These are phyloP conservation scores for Pseudococcus jackbeardsleyi DNA, from an alignment of 2,888 invertebrate species.

Conservation along the genomic window DNA sequence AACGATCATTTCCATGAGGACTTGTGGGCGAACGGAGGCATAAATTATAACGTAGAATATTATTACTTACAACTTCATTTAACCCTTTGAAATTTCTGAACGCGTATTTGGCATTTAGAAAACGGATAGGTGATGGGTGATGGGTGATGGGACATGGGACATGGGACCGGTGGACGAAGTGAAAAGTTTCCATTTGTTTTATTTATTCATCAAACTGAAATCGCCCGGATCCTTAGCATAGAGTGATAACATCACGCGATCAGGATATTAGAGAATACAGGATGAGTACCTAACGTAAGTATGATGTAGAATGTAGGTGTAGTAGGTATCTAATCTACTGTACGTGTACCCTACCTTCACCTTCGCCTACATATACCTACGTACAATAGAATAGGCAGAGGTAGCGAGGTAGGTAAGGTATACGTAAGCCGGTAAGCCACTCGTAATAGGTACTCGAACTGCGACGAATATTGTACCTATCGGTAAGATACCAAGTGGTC, in stretches of 20 bases:
- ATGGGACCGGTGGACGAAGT: not conserved
- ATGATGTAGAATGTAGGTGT: too few species aligned
- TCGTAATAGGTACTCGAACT: too few species aligned
- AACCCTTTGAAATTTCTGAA: conserved; percentile 8
- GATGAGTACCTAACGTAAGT: not conserved
- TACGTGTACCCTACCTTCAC: not conserved
- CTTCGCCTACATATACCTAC: too few species aligned
- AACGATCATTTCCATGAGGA: not conserved
- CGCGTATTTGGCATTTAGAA: not conserved
- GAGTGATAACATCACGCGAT: not conserved
- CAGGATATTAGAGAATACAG: conserved; percentile 15
- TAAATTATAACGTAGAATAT: conserved; percentile 27
- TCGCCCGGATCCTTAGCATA: not conserved
- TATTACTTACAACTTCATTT: not conserved
- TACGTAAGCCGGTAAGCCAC: too few species aligned
- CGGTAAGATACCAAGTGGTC: too few species aligned
- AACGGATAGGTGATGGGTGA: not conserved
- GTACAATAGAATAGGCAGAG: too few species aligned
- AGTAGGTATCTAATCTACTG: too few species aligned
- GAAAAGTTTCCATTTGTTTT: conserved; percentile 28
- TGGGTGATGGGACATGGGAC: not conserved
- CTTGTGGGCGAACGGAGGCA: not conserved
- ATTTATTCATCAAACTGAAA: conserved; percentile 6
- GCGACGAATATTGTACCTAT: too few species aligned
- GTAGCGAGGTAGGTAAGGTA: too few species aligned